A percentile compares a stretch with the other conserved stretches of the same genome.
Conservation (phyloP, 2,888 invertebrate genomes). For the Acanthococcus lagerstroemiae region DNA sequence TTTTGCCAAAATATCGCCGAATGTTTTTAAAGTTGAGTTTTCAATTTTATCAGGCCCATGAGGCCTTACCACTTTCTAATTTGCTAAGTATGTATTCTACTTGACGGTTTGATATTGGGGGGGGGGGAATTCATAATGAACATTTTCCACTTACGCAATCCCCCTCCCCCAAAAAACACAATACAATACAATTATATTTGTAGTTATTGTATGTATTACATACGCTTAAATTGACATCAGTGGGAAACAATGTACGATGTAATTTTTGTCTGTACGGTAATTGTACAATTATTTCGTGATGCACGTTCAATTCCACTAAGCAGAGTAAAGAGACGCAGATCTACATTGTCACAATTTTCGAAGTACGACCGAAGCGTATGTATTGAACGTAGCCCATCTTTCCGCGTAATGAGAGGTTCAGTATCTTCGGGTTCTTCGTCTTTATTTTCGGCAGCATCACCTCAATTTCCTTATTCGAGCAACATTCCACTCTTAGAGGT, state of each 20-base stretch:
- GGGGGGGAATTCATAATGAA: too few species aligned
- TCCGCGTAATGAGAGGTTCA: not conserved
- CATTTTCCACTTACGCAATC: too few species aligned
- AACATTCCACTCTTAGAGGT: not conserved
- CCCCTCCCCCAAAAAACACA: too few species aligned
- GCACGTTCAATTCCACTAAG: not conserved
- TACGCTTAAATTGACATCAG: not conserved
- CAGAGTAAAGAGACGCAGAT: too few species aligned
- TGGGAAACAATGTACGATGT: not conserved
- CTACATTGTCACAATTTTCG: not conserved
- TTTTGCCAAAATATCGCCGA: too few species aligned
- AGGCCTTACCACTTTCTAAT: too few species aligned
- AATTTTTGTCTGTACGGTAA: not conserved
- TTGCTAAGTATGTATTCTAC: too few species aligned
- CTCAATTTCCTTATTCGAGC: not conserved
- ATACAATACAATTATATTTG: too few species aligned
- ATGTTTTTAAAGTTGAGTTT: too few species aligned
- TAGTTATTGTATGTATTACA: not conserved
- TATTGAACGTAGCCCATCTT: not conserved
- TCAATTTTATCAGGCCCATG: too few species aligned
- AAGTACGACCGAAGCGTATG: not conserved
- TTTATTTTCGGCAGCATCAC: not conserved
- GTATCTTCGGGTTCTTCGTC: not conserved
- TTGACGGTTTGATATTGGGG: too few species aligned
- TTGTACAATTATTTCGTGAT: not conserved